Conservation (phyloP, 2,888 invertebrate genomes). For the Pheosia tremula region DNA sequence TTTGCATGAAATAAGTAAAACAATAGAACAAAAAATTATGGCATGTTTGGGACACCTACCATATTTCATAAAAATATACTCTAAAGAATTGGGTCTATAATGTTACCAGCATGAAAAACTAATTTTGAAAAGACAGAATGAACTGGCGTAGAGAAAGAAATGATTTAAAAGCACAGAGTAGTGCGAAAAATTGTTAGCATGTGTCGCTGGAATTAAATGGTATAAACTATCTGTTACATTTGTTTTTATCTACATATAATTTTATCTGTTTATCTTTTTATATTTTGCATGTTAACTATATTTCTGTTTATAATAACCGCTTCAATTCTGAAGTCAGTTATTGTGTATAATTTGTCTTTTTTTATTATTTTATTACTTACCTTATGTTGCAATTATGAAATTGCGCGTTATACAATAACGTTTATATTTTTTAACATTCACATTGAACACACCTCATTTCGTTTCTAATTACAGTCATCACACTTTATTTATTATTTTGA, state of each 20-base stretch:
- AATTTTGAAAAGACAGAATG: slow-evolving; percentile 64
- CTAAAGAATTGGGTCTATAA: slow-evolving; percentile 52
- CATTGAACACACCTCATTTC: slow-evolving; percentile 58
- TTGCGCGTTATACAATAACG: slow-evolving; percentile 47
- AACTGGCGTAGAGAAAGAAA: slow-evolving; percentile 62
- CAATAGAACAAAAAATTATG: slow-evolving; percentile 54
- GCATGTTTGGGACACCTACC: slow-evolving; percentile 65
- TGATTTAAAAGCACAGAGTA: slow-evolving; percentile 78
- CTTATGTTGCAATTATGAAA: slow-evolving; percentile 52
- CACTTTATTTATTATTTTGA: slow-evolving; percentile 29
- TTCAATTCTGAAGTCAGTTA: slow-evolving; percentile 33
- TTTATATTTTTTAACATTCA: slow-evolving; percentile 51
- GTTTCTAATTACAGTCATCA: slow-evolving; percentile 33
- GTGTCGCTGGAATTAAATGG: slow-evolving; percentile 75
- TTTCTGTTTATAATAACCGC: slow-evolving; percentile 43
- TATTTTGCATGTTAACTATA: slow-evolving; percentile 65
- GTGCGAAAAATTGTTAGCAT: slow-evolving; percentile 79
- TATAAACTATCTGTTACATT: slow-evolving; percentile 52
- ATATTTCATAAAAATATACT: slow-evolving; percentile 46
- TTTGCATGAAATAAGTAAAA: slow-evolving; percentile 69
- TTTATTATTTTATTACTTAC: slow-evolving; percentile 43
- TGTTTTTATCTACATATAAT: slow-evolving; percentile 41
- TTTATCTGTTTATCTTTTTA: slow-evolving; percentile 39
- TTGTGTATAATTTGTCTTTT: slow-evolving; percentile 33
- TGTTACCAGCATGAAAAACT: slow-evolving; percentile 78